phyloP scores from a whole-genome alignment of 1,140 invertebrate species.

The Zaprionus camerounensis region DNA sequence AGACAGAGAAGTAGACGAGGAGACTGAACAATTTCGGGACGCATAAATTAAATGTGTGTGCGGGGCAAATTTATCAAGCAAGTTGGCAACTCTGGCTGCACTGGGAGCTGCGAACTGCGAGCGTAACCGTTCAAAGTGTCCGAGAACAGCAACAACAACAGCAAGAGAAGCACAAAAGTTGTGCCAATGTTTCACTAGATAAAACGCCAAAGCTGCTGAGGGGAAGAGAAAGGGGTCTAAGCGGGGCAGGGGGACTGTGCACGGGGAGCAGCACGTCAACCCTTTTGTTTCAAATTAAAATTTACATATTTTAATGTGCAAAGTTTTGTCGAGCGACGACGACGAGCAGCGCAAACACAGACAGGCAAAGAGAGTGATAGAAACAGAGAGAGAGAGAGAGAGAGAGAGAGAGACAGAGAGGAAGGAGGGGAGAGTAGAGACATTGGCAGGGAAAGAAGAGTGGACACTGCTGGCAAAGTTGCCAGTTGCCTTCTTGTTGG shows the following conservation, averaged over 20 bases:
- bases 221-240: neutral
- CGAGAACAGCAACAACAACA: conserved; percentile 23
- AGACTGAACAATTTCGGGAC: conserved; percentile 4
- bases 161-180: conserved; percentile 54
- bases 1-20: neutral
- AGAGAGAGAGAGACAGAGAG: neutral
- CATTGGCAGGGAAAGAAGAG: neutral
- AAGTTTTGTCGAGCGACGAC: conserved; percentile 62
- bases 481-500: conserved; percentile 11
- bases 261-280: conserved; percentile 66
- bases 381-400: neutral
- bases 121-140: conserved; percentile 65
- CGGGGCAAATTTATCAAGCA: conserved; percentile 36
- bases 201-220: conserved; percentile 59
- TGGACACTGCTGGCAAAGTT: conserved; percentile 28
- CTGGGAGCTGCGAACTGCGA: conserved; percentile 18
- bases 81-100: conserved; percentile 39
- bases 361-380: conserved; percentile 16
- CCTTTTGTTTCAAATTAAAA: conserved; percentile 83
- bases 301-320: conserved; percentile 83
- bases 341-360: conserved; percentile 35
- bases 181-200: conserved; percentile 76
- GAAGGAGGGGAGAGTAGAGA: neutral
- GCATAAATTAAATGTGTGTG: conserved; percentile 49
- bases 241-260: neutral